Evolutionary conservation across 2,888 invertebrate species (phyloP).

Genomic region (Stenchaetothrips biformis): DNA sequence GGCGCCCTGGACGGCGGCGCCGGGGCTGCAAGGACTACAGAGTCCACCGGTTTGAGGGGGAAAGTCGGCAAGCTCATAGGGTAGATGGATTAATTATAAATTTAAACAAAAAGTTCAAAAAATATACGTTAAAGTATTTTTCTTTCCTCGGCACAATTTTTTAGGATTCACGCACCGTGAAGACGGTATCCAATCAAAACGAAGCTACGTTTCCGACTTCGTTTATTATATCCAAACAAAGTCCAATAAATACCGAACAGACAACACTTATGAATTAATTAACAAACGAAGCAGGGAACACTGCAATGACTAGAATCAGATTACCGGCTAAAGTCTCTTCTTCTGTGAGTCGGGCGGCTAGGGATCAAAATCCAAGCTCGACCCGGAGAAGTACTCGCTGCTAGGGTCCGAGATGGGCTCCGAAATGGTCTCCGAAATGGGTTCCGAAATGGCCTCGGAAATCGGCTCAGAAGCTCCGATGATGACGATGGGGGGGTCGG

Average conservation of each 20-base stretch:
- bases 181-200: background rate
- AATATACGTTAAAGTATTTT: background rate
- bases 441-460: too few relatives aligned
- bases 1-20: background rate
- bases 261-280: slow-evolving; percentile 9
- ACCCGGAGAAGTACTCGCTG: background rate
- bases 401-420: background rate
- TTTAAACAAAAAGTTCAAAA: too few relatives aligned
- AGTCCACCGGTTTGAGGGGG: background rate
- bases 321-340: background rate
- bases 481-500: background rate
- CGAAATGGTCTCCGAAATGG: too few relatives aligned
- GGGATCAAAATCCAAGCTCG: background rate
- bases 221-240: background rate
- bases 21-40: background rate
- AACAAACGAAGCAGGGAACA: background rate
- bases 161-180: too few relatives aligned
- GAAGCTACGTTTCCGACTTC: background rate
- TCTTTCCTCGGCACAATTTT: background rate
- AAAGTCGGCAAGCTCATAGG: background rate
- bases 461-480: background rate
- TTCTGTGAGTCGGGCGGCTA: background rate
- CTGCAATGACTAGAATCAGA: background rate
- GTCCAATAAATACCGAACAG: background rate
- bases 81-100: too few relatives aligned